Evolutionary conservation across 2,888 invertebrate species (phyloP).

Genomic region (Bellardia pandia): DNA sequence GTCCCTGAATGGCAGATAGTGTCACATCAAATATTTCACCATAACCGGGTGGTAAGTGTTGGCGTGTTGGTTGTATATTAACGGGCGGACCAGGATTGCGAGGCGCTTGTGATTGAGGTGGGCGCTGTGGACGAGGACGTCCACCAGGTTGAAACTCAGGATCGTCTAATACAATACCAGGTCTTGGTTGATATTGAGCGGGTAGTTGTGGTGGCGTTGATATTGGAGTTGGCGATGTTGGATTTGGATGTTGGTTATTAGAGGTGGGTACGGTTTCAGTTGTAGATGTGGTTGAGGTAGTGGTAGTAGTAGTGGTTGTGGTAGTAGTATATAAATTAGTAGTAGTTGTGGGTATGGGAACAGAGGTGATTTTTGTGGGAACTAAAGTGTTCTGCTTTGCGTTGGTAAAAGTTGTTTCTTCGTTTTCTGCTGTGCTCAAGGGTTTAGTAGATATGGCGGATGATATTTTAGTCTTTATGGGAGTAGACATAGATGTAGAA

Average conservation of each 20-base stretch:
- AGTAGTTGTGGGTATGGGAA: conserved; percentile 74
- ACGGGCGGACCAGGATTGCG: conserved; percentile 74
- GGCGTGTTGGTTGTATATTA: conserved; percentile 83
- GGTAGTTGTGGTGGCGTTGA: conserved; percentile 76
- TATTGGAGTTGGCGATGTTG: conserved; percentile 70
- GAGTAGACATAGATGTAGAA: conserved; percentile 37
- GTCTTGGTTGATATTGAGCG: conserved; percentile 89
- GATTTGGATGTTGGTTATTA: conserved; percentile 62
- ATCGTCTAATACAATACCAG: conserved; percentile 94
- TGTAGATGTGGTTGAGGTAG: conserved; percentile 75
- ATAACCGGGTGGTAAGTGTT: conserved; percentile 85
- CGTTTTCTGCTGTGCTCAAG: conserved; percentile 25
- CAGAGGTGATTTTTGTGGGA: conserved; percentile 74
- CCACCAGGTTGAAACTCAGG: conserved; percentile 90
- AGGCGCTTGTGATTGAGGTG: conserved; percentile 76
- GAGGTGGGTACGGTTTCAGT: conserved; percentile 73
- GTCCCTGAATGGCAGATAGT: conserved; percentile 94
- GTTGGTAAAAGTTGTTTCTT: conserved; percentile 71
- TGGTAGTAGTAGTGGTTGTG: conserved; percentile 72
- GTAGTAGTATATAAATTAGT: conserved; percentile 73
- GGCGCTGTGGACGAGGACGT: conserved; percentile 80
- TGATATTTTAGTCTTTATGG: conserved; percentile 37
- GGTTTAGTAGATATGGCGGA: conserved; percentile 56
- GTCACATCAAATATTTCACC: conserved; percentile 95
- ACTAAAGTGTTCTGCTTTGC: conserved; percentile 73